Evolutionary conservation across 2,797 vertebrate genomes (phyloP), one percentile per base, ranked within the genome.

Genomic region (Sebastes taczanowskii): DNA sequence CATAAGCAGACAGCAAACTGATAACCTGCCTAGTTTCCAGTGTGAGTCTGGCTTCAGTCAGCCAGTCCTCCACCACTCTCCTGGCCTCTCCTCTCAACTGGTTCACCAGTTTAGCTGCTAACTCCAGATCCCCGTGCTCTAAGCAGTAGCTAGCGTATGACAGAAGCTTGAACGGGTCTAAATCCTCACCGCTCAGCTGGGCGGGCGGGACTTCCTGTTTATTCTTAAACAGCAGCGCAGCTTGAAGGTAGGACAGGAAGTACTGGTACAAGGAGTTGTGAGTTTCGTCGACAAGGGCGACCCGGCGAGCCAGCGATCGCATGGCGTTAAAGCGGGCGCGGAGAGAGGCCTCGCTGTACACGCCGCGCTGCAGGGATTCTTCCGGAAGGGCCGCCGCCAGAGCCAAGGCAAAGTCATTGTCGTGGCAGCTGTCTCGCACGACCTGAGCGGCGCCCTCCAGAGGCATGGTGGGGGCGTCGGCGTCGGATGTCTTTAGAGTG

Each of bases 221-320:
- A 0, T 94, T 94, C 49, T 98, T 97, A 69, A 97, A 97, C 9
- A 99, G 73, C 3, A 99, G 96, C 3, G 97, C 92, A 0, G 99
- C 97, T 90, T 99, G 98, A 74, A 99, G 53, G 87, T 99, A 99
- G 2, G 99, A 99, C 46, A 99, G 91, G 91, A 99, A 97, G 89
- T 99, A 99, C 5, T 99, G 99, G 84, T 98, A 99, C 34, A 99
- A 80, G 89, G 97, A 99, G 95, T 99, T 99, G 74, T 96, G 96
- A 0, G 97, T 96, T 86, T 99, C 98, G 0, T 99, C 97, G 0
- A 99, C 95, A 83, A 99, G 96, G 0, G 98, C 99, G 2, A 99
- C 98, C 1, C 96, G 95, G 3, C 96, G 96, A 0, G 94, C 97
- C 86, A 99, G 92, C n/a, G 94, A 96, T 6, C 97, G 97, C 53